Evolutionary conservation across 2,888 invertebrate species (phyloP), one percentile per base, ranked within the genome.

Genomic region (Carcina quercana): DNA sequence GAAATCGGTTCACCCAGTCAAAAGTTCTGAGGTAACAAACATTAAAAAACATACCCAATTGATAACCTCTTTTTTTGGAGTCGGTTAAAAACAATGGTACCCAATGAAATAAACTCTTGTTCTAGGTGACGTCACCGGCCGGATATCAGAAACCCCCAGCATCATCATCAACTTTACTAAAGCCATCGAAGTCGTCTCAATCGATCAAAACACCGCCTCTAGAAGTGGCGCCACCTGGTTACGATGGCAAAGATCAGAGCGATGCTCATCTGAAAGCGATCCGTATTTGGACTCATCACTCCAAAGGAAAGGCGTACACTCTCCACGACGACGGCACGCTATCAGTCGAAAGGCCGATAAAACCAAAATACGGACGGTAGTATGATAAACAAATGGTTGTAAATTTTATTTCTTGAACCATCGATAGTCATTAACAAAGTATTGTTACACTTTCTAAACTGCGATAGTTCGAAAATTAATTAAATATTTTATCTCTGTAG

Each of bases 211-310:
- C 42, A 1, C 64, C 64, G 2, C 47, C 50, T 1, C 37, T 69
- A n/a, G 74, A 79, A 29, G 51, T 59, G 0, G 76, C 78, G 0
- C 78, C 78, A 0, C 58, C 70, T 0, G 31, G 40, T 1, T 64
- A 69, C 11, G 59, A 52, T 2, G 76, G 67, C 1, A 54, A 46
- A 5, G 63, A 67, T 3, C 75, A 79, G 34, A 78, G 79, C 30
- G 83, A 83, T 31, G 79, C 82, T 0, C 76, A 82, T 38, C 60
- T 80, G 1, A 82, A 80, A 40, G 82, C 80, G 2, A 59, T 51
- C 3, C 72, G 65, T 42, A 80, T 84, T 24, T 82, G 83, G 78
- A 72, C 79, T 1, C 76, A 82, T 35, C 65, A 46, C 19, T 84
- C 84, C 0, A 65, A 59, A 25, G 84, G 82, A 5, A 67, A 70